These are phyloP conservation scores for Mustela lutreola DNA, from an alignment of 2,113 vertebrate genomes.

Conservation along the genomic window DNA sequence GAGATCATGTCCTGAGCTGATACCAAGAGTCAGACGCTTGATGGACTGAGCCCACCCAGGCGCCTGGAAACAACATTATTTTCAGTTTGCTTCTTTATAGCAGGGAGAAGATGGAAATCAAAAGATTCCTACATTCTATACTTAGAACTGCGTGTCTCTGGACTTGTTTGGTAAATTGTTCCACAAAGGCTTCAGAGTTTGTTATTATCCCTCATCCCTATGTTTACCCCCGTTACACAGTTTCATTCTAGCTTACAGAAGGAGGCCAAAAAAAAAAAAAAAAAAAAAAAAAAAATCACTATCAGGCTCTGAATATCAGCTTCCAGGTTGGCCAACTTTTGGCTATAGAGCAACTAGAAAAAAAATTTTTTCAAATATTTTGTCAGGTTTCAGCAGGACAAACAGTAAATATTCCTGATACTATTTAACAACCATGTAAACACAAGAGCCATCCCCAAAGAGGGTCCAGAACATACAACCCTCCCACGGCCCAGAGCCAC, in stretches of 20 bases:
- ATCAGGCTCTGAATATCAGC: not conserved
- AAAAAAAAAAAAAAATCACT: not conserved
- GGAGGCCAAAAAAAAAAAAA: not conserved
- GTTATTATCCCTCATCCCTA: not conserved
- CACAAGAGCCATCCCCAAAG: not conserved
- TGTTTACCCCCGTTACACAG: not conserved
- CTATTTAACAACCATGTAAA: not conserved
- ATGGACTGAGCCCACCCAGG: not conserved
- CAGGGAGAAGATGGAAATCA: not conserved
- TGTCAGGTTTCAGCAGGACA: not conserved
- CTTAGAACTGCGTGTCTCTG: not conserved
- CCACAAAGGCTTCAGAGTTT: not conserved
- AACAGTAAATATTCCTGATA: not conserved
- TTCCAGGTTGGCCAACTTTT: not conserved
- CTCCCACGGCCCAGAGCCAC: not conserved
- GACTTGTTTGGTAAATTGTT: not conserved
- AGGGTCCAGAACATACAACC: not conserved
- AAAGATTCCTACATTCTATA: not conserved
- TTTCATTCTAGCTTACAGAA: not conserved
- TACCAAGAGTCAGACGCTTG: not conserved
- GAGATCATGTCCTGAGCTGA: not conserved
- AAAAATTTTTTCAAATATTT: not conserved
- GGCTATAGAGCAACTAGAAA: not conserved
- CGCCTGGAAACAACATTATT: fast-evolving
- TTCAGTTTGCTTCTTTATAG: not conserved